Conservation (phyloP, 2,113 vertebrate genomes). For the Macrotis lagotis region DNA sequence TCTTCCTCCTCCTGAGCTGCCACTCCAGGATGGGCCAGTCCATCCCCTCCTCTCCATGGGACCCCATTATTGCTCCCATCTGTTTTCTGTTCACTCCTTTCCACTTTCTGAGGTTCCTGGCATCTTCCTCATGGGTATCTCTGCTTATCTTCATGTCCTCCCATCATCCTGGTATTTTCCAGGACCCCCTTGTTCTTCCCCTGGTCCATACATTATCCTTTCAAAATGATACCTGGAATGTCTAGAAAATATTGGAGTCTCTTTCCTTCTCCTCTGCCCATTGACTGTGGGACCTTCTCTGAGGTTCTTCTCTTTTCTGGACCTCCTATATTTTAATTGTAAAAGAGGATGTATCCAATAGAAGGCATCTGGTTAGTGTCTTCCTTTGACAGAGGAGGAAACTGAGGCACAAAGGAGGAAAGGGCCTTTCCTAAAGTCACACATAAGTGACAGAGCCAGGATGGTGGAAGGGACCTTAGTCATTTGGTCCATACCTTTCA, state of each 20-base stretch:
- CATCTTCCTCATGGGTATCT: neutral
- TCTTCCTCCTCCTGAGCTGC: too few relatives aligned
- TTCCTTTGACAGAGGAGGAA: neutral
- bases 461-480: too few relatives aligned
- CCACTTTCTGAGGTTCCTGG: neutral
- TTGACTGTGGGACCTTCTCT: neutral
- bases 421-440: neutral
- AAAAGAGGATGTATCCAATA: neutral
- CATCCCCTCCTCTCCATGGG: too few relatives aligned
- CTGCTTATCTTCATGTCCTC: neutral
- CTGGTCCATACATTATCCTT: neutral
- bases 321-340: neutral
- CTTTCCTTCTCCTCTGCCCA: neutral
- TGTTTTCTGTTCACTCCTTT: neutral
- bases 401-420: too few relatives aligned
- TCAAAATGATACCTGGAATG: neutral
- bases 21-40: too few relatives aligned
- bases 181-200: neutral
- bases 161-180: neutral
- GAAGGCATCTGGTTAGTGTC: neutral
- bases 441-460: too few relatives aligned
- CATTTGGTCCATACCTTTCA: too few relatives aligned
- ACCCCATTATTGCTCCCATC: neutral
- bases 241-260: neutral
- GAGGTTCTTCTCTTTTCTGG: neutral